phyloP scores from a whole-genome alignment of 2,888 invertebrate genomes.

The Andrena bucephala region DNA sequence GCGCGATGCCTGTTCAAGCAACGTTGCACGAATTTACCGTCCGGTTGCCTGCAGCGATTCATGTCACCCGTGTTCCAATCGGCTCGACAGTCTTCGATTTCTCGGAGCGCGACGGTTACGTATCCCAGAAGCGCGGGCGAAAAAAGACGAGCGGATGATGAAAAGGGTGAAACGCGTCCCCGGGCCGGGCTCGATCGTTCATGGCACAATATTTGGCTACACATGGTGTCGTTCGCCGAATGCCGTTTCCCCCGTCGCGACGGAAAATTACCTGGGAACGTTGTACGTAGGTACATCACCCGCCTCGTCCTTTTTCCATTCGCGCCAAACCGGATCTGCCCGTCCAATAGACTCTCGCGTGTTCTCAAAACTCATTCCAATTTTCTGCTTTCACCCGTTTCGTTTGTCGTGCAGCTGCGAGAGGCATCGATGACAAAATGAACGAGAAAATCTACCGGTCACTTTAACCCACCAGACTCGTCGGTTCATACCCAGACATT shows the following conservation, averaged over 20 bases:
- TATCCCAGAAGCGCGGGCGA: slow-evolving; percentile 18
- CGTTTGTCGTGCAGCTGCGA: background rate
- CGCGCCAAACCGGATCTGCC: slow-evolving; percentile 40
- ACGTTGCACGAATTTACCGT: slow-evolving; percentile 45
- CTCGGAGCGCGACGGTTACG: slow-evolving; percentile 16
- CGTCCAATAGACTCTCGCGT: slow-evolving; percentile 26
- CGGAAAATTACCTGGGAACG: slow-evolving; percentile 63
- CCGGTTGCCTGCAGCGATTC: slow-evolving; percentile 55
- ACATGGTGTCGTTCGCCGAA: slow-evolving; percentile 51
- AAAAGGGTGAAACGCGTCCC: slow-evolving; percentile 54
- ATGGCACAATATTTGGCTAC: slow-evolving; percentile 64
- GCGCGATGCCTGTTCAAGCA: slow-evolving; percentile 8
- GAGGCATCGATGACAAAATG: background rate
- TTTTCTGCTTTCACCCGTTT: slow-evolving; percentile 12
- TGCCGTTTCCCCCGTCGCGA: slow-evolving; percentile 51
- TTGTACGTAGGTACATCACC: slow-evolving; percentile 46
- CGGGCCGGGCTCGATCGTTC: slow-evolving; percentile 52
- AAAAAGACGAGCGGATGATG: slow-evolving; percentile 57
- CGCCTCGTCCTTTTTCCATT: slow-evolving; percentile 53
- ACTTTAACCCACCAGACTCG: too few relatives aligned
- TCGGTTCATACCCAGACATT: too few relatives aligned
- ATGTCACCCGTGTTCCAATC: slow-evolving; percentile 47
- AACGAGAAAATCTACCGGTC: background rate
- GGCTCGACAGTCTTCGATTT: slow-evolving; percentile 53
- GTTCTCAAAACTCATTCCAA: slow-evolving; percentile 46